Base-by-base conservation (phyloP, 2,888 invertebrate species). In the Drosophila neoperkinsi region DNA sequence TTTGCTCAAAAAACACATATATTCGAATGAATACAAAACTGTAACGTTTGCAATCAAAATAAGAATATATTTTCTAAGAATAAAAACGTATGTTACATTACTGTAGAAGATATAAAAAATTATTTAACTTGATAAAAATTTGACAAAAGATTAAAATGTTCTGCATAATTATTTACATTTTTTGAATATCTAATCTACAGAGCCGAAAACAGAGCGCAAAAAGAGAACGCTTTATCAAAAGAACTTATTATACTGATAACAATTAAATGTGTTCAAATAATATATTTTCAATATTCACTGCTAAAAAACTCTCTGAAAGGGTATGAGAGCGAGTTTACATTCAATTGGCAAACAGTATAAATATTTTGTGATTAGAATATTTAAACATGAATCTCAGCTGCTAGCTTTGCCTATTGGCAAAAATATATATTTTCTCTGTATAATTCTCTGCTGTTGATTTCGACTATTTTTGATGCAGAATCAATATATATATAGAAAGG, bases 381-480 rank as follows among this genome's bases (percentile, higher is more conserved):
- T 16, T 16, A 25, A 46, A 25, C 7, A 7, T 2, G 21, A 13
- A 46, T 41, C n/a, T n/a, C 41, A n/a, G 49, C 16, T 30, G 50
- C 18, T 18, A 4, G 43, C 25, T 36, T 25, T 33, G 34, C 18
- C 50, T 33, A 62, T 62, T 38, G 33, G 18, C 58, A 36, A 46
- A 31, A 33, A 46, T 34, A 28, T 28, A 21, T 36, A 31, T 31
- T 38, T 34, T n/a, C n/a, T n/a, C n/a, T n/a, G n/a, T n/a, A n/a
- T n/a, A 28, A 36, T 68, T 57, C n/a, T 31, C n/a, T 31, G 16
- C n/a, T 50, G 28, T 41, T 68, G 49, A 56, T 55, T 56, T 51
- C 41, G 57, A 50, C 10, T 67, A 50, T 55, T 66, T 66, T 25
- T 9, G n/a, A n/a, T n/a, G n/a, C n/a, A n/a, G n/a, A n/a, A n/a